Conservation (phyloP, 2,888 invertebrate genomes). For the Azorinus chamasolen region DNA sequence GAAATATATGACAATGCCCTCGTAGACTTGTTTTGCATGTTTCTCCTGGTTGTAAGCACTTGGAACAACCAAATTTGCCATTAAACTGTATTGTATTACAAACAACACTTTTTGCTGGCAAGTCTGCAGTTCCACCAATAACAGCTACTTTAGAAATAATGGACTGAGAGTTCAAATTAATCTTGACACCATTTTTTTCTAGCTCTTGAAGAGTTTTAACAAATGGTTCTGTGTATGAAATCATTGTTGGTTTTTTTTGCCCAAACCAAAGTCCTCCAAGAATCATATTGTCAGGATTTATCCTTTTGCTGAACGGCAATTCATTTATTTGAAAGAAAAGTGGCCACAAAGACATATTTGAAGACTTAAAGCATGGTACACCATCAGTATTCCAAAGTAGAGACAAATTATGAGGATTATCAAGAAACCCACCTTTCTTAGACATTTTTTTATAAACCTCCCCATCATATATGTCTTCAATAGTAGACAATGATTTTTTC, state of each 20-base stretch:
- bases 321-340: slow-evolving; percentile 34
- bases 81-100: slow-evolving; percentile 57
- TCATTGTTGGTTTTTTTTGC: slow-evolving; percentile 32
- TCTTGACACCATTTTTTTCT: slow-evolving; percentile 1
- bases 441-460: slow-evolving; percentile 5
- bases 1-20: slow-evolving; percentile 50
- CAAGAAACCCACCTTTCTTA: slow-evolving; percentile 10
- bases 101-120: slow-evolving; percentile 58
- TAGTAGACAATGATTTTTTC: neutral
- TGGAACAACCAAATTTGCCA: slow-evolving; percentile 50
- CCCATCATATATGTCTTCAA: slow-evolving; percentile 14
- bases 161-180: neutral
- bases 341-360: slow-evolving; percentile 17
- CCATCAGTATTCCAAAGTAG: slow-evolving; percentile 13
- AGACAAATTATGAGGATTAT: neutral
- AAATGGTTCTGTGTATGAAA: slow-evolving; percentile 16
- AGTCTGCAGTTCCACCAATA: slow-evolving; percentile 59
- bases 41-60: slow-evolving; percentile 44
- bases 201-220: neutral
- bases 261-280: slow-evolving; percentile 42
- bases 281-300: slow-evolving; percentile 24
- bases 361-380: slow-evolving; percentile 12
- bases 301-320: slow-evolving; percentile 17
- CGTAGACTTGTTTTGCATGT: slow-evolving; percentile 47
- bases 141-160: slow-evolving; percentile 16